phyloP scores from a whole-genome alignment of 2,797 vertebrate genomes.

The Picus viridis region DNA sequence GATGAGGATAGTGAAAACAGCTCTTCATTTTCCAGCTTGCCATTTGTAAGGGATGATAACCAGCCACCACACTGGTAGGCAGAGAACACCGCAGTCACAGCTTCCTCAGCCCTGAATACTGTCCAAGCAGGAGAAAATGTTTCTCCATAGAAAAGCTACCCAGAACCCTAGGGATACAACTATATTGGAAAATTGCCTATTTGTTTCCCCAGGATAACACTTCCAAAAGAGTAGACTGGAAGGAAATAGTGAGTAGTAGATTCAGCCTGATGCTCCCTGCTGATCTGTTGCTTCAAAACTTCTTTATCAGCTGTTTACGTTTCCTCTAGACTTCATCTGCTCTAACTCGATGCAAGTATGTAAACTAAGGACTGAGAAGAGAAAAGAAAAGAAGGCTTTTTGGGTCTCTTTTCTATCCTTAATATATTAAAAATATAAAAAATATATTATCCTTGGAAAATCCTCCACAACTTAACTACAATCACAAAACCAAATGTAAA shows the following conservation, averaged over 20 bases:
- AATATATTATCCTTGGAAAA: too few relatives aligned
- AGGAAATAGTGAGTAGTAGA: background rate
- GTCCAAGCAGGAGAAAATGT: background rate
- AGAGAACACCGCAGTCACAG: background rate
- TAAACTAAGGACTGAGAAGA: background rate
- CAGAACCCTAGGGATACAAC: background rate
- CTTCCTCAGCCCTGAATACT: background rate
- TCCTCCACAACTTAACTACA: background rate
- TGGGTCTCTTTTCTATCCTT: background rate
- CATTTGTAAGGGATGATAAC: background rate
- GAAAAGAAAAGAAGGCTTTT: background rate
- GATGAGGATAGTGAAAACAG: background rate
- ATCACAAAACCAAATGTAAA: background rate
- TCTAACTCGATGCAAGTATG: background rate
- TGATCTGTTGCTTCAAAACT: background rate
- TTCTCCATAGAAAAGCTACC: background rate
- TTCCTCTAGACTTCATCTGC: background rate
- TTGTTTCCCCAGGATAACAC: background rate
- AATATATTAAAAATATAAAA: too few relatives aligned
- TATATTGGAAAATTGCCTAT: background rate
- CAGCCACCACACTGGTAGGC: background rate
- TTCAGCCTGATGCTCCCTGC: background rate
- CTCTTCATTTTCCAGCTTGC: background rate
- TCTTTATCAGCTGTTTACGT: background rate
- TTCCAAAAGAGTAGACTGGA: background rate